Conservation (phyloP, 1,140 invertebrate species). For the Drosophila tropicalis region DNA sequence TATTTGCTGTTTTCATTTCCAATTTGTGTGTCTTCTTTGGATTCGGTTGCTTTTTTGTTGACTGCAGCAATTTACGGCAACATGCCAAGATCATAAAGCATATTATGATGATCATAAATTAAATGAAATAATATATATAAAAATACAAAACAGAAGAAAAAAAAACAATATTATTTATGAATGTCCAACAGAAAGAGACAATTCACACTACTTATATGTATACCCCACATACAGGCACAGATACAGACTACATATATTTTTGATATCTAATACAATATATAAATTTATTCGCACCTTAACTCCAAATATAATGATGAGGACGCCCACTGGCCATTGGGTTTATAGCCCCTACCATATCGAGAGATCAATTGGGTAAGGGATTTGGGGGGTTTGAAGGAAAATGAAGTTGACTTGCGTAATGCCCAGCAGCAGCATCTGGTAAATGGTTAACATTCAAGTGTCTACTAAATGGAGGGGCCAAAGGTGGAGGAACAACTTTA, state of each 20-base stretch:
- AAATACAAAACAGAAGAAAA: background rate
- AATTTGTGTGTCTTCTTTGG: constrained; percentile 65
- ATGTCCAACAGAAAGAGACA: constrained; percentile 44
- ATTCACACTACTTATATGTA: constrained; percentile 31
- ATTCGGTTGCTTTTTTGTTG: constrained; percentile 54
- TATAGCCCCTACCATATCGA: constrained; percentile 57
- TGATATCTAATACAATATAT: constrained; percentile 39
- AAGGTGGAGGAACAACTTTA: constrained; percentile 24
- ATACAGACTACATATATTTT: constrained; percentile 1
- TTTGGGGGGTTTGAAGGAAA: constrained; percentile 33
- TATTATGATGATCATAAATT: constrained; percentile 77
- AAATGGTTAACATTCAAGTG: constrained; percentile 52
- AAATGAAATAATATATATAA: constrained; percentile 60
- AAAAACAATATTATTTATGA: constrained; percentile 40
- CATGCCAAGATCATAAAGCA: constrained; percentile 78
- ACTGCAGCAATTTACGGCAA: constrained; percentile 80
- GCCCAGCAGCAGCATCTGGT: constrained; percentile 54
- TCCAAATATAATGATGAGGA: constrained; percentile 59
- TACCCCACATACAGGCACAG: background rate
- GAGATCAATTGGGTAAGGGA: background rate
- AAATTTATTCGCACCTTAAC: constrained; percentile 75
- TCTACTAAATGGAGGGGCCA: background rate
- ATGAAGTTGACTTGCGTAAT: constrained; percentile 78
- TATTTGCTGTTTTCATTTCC: constrained; percentile 62
- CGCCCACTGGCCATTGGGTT: constrained; percentile 67